These are phyloP conservation scores for Dreissena polymorpha DNA, from an alignment of 1,140 invertebrate species.

Conservation along the genomic window DNA sequence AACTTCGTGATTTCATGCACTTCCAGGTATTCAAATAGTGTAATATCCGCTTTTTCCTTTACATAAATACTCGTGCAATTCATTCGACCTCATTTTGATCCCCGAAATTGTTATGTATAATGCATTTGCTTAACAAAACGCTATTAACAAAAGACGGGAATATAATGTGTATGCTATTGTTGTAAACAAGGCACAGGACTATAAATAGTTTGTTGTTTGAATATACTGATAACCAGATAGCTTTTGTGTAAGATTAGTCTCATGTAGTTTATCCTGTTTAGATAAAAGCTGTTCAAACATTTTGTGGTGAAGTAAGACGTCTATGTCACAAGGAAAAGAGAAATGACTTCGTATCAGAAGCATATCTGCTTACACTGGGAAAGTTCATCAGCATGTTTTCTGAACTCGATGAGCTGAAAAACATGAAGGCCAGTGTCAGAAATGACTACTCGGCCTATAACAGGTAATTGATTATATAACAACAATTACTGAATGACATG, in stretches of 20 bases:
- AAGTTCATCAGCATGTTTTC: constrained; percentile 99
- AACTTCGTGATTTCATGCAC: constrained; percentile 98
- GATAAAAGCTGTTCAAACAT: constrained; percentile 97
- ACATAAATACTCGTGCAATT: no score
- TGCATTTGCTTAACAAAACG: no score
- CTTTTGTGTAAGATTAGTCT: no score
- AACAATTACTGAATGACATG: no score
- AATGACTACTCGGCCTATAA: constrained; percentile 99
- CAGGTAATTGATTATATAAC: constrained; percentile 83
- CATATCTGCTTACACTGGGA: constrained; percentile 97
- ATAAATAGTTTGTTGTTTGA: no score
- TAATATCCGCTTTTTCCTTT: no score
- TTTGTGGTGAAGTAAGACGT: constrained; percentile 96
- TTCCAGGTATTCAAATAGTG: constrained; percentile 89
- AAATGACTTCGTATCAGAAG: constrained; percentile 99
- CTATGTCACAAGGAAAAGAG: constrained; percentile 97
- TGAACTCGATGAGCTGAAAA: constrained; percentile 98
- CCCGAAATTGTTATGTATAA: no score
- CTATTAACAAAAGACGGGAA: no score
- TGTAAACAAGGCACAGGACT: no score
- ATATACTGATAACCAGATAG: no score
- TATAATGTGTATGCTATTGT: no score
- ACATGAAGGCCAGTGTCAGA: constrained; percentile 99
- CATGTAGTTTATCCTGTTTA: constrained; percentile 76
- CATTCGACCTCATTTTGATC: no score